phyloP scores from a whole-genome alignment of 1,140 invertebrate genomes.

The Sycobia sp. region DNA sequence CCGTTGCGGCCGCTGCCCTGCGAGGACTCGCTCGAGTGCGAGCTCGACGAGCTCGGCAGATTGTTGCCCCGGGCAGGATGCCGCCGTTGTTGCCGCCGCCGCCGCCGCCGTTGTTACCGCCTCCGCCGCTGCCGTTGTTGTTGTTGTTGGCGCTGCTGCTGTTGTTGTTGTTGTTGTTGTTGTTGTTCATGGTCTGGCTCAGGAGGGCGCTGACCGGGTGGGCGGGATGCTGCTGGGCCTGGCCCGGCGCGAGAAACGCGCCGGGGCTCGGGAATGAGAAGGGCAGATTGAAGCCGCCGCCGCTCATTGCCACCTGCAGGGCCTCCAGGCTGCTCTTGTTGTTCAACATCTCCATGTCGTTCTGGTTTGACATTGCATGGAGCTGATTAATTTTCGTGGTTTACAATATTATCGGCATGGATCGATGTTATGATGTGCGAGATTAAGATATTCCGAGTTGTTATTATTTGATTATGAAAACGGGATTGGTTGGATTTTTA shows the following conservation, averaged over 20 bases:
- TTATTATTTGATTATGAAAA: no score
- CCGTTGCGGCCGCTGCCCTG: conserved; percentile 52
- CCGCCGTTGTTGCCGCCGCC: conserved; percentile 39
- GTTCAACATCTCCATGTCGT: conserved; percentile 49
- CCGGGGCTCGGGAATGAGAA: conserved; percentile 60
- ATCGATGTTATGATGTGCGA: no score
- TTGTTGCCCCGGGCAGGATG: conserved; percentile 37
- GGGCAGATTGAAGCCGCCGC: conserved; percentile 59
- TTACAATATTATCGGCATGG: no score
- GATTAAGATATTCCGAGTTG: no score
- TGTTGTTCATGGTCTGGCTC: neutral
- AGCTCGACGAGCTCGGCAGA: conserved; percentile 57
- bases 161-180: conserved; percentile 35
- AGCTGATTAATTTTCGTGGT: no score
- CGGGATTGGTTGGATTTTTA: no score
- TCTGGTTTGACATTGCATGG: conserved; percentile 40
- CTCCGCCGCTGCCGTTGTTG: conserved; percentile 23
- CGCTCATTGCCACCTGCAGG: conserved; percentile 50
- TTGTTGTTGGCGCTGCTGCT: conserved; percentile 38
- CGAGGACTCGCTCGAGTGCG: conserved; percentile 57
- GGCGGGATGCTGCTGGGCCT: neutral
- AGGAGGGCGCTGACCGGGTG: neutral
- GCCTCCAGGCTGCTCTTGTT: conserved; percentile 56
- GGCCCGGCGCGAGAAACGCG: conserved; percentile 44
- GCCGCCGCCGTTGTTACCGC: conserved; percentile 34